Evolutionary conservation across 2,113 vertebrate species (phyloP).

Genomic region (Chlamydotis undulata): DNA sequence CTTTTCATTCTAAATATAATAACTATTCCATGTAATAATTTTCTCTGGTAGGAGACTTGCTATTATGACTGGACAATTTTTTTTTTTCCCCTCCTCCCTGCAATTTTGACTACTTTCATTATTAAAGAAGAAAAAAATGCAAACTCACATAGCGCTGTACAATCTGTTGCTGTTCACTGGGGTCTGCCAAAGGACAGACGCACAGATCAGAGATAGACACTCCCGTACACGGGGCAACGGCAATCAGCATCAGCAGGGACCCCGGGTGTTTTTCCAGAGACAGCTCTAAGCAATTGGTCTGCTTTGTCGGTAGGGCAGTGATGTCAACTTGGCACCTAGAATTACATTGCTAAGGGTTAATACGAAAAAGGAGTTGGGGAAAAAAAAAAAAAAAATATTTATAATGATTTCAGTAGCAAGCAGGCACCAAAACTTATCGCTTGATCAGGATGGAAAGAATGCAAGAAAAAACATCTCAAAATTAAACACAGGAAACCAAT

Average conservation of each 20-base stretch:
- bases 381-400: neutral
- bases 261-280: conserved; percentile 81
- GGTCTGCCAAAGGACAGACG: conserved; percentile 81
- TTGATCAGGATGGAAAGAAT: neutral
- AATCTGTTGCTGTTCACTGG: conserved; percentile 76
- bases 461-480: neutral
- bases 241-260: conserved; percentile 83
- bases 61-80: neutral
- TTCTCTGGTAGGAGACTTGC: neutral
- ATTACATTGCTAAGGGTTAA: neutral
- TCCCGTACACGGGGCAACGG: conserved; percentile 81
- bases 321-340: conserved; percentile 89
- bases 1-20: neutral
- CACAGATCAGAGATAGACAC: conserved; percentile 88
- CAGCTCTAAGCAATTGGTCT: conserved; percentile 80
- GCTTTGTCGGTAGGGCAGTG: conserved; percentile 74
- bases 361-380: neutral
- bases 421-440: neutral
- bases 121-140: fast-evolving
- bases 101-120: neutral
- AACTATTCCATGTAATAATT: neutral
- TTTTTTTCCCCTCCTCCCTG: neutral
- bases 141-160: conserved; percentile 85
- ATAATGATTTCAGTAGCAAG: neutral
- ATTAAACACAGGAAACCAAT: neutral